Evolutionary conservation across 2,113 vertebrate species (phyloP).

Genomic region (Crotalus viridis): DNA sequence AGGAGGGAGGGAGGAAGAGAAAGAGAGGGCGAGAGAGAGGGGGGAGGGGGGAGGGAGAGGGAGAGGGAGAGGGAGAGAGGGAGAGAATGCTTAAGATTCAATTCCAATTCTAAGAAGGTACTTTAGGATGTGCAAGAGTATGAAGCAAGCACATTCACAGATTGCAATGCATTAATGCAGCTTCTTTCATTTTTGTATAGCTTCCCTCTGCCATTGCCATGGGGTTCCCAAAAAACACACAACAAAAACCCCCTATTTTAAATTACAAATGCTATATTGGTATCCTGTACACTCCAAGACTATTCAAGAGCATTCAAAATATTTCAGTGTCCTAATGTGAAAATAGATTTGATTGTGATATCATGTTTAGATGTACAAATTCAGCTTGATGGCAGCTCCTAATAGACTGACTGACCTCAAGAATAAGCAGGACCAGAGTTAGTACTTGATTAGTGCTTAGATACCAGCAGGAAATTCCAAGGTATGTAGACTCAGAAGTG

Average conservation of each 20-base stretch:
- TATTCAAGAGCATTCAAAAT: background rate
- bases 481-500: background rate
- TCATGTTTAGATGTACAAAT: background rate
- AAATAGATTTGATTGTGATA: background rate
- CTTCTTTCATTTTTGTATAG: background rate
- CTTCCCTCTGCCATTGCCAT: background rate
- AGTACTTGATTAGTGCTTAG: background rate
- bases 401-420: background rate
- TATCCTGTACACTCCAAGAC: background rate
- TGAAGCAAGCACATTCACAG: background rate
- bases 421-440: background rate
- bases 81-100: background rate
- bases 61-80: background rate
- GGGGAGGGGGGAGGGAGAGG: background rate
- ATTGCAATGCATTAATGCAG: background rate
- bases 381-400: background rate
- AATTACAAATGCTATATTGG: background rate
- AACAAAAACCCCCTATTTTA: background rate
- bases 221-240: background rate
- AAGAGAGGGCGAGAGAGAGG: background rate
- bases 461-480: background rate
- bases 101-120: background rate
- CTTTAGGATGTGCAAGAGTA: background rate
- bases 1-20: background rate
- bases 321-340: background rate